A percentile compares a stretch with the other conserved stretches of the same genome.
phyloP scores from a whole-genome alignment of 2,888 invertebrate species.

The Parnassius mnemosyne region DNA sequence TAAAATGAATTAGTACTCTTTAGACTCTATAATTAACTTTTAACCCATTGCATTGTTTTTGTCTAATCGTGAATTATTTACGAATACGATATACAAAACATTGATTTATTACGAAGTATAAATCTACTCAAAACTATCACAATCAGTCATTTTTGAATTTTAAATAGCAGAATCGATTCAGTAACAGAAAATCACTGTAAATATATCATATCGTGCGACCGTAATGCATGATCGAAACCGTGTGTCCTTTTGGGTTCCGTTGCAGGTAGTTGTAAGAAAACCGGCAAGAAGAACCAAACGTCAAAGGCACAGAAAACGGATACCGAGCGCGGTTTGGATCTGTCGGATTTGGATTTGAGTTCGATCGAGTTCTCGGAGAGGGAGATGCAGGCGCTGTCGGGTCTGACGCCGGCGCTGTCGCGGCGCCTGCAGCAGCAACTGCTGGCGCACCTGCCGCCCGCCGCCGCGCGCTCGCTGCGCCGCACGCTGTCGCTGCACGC shows the following conservation, averaged over 20 bases:
- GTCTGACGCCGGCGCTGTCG: conserved; percentile 85
- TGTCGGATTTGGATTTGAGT: conserved; percentile 84
- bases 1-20: conserved; percentile 54
- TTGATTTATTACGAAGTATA: conserved; percentile 5
- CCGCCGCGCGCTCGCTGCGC: conserved; percentile 83
- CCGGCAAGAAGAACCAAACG: conserved; percentile 60
- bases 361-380: conserved; percentile 85
- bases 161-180: conserved; percentile 23
- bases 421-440: conserved; percentile 86
- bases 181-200: conserved; percentile 55
- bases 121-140: conserved; percentile 15
- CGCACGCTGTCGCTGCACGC: conserved; percentile 82
- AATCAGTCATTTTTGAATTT: background rate
- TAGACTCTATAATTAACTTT: conserved; percentile 64
- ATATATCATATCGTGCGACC: conserved; percentile 71
- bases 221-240: conserved; percentile 79
- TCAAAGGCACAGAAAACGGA: conserved; percentile 41
- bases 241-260: conserved; percentile 75
- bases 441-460: conserved; percentile 85
- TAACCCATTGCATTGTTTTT: conserved; percentile 61
- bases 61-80: conserved; percentile 32
- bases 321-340: conserved; percentile 62
- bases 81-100: conserved; percentile 5
- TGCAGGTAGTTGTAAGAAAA: conserved; percentile 74
- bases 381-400: conserved; percentile 79